Evolutionary conservation across 2,113 vertebrate genomes (phyloP), one percentile per base, ranked within the genome.

Genomic region (Hypomesus transpacificus): DNA sequence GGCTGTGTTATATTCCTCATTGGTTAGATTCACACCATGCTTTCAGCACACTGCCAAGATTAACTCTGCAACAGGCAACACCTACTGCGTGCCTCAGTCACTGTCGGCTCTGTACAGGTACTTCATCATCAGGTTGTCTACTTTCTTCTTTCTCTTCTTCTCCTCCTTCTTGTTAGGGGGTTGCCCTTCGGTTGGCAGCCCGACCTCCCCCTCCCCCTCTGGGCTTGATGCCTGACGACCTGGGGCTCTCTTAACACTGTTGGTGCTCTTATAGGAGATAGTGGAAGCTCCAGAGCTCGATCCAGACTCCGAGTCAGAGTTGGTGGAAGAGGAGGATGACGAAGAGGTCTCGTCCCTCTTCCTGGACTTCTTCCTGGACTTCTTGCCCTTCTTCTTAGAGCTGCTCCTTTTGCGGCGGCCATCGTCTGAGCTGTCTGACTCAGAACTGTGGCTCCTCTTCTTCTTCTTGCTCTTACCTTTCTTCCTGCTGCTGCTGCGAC

Each of bases 81-180:
- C 95, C 93, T 96, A 93, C 95, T 94, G 91, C 86, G 90, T 91
- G 83, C 87, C 56, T 94, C 93, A 97, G 89, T 98, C 96, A 86
- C 96, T 98, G 91, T 98, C 96, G 0, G 95, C 91, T 13, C 94
- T 92, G 89, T 97, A 99, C 39, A 99, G 90, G 86, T 99, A 99
- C 81, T 98, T 98, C 96, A 99, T 98, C 95, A 98, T 92, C 85
- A 99, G 82, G 84, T 83, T 98, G 91, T 99, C 95, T 71, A 98
- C 94, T 75, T 93, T 92, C 85, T 98, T 98, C 85, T 94, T 98
- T 60, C 92, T 92, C 76, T 94, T 92, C 87, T 96, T 98, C 52
- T 96, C 92, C 14, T 93, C 90, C 80, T 96, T 98, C 83, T 90
- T 95, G 24, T 79, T 86, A 3, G 66, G 60, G 24, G 84, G 68